These are phyloP conservation scores for Hypocryptadius cinnamomeus DNA, from an alignment of 2,113 vertebrate genomes.

Conservation along the genomic window DNA sequence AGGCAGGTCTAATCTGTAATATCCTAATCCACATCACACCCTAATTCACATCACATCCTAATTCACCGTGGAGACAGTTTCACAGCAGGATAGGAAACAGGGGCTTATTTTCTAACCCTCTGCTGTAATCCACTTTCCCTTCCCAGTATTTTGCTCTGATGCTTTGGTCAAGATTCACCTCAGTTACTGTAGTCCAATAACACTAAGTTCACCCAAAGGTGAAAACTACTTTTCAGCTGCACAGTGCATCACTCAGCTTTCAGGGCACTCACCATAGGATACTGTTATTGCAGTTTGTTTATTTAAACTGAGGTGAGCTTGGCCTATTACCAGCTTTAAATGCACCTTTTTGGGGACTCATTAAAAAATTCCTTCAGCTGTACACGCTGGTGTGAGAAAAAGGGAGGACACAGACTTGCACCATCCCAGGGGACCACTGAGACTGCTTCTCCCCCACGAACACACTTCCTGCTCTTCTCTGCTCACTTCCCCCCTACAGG, in stretches of 20 bases:
- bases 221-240: not conserved
- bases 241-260: not conserved
- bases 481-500: constrained; percentile 34
- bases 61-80: not conserved
- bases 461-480: constrained; percentile 15
- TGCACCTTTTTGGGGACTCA: not conserved
- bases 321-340: not conserved
- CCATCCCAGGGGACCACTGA: not conserved
- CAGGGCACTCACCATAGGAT: not conserved
- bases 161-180: not conserved
- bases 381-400: not conserved
- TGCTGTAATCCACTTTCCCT: not conserved
- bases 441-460: constrained; percentile 18
- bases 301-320: not conserved
- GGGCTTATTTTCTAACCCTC: not conserved
- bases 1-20: not conserved
- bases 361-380: not conserved
- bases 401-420: constrained; percentile 23
- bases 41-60: not conserved
- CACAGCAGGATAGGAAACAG: not conserved
- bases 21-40: not conserved
- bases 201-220: not conserved
- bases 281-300: not conserved
- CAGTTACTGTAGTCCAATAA: not conserved
- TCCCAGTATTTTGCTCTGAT: not conserved